Base-by-base conservation (phyloP, 2,797 vertebrate genomes). In the Sebastes baramenuke region DNA sequence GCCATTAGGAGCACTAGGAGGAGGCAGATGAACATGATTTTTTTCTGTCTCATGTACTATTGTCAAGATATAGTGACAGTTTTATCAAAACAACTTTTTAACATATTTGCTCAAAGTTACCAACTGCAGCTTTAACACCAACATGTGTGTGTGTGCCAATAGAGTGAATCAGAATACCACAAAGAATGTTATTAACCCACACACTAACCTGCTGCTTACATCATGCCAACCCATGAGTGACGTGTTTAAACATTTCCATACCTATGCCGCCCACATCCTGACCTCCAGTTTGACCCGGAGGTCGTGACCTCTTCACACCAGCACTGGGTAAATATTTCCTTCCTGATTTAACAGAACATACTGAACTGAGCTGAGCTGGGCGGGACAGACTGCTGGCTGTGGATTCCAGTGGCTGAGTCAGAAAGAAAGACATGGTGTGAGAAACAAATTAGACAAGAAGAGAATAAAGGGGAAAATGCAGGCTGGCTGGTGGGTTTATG, bases 281-380 rank as follows among this genome's bases (percentile, higher is more conserved):
- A 86, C 88, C 88, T 86, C 74, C 75, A 2, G 60, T 68, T 60
- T 81, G 89, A 92, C 89, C 90, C n/a, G 0, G 20, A 46, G 93
- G 91, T 92, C 81, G 55, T 60, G 72, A 85, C 89, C 88, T 76
- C 59, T 91, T 94, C 89, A 92, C 92, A 89, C 89, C 64, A 81
- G 76, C 67, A 4, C 65, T 62, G 76, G 83, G 87, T 91, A 92
- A 93, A 92, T 93, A 88, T 92, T 91, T 93, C 91, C 89, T 88
- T 85, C 85, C 90, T 90, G 86, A 89, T 82, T 90, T 69, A 67
- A 75, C 75, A 72, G 61, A 89, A 75, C 75, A 84, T 66, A 65
- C 38, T 36, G 79, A 61, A 65, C 38, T 36, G 79, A 61, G 83
- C 38, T 85, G 79, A 61, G 77, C 54, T 62, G 75, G 77, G 84